Percentiles rank a stretch among this genome's conserved stretches.
Conservation (phyloP, 1,140 invertebrate species). For the Aphaenogaster floridana region DNA sequence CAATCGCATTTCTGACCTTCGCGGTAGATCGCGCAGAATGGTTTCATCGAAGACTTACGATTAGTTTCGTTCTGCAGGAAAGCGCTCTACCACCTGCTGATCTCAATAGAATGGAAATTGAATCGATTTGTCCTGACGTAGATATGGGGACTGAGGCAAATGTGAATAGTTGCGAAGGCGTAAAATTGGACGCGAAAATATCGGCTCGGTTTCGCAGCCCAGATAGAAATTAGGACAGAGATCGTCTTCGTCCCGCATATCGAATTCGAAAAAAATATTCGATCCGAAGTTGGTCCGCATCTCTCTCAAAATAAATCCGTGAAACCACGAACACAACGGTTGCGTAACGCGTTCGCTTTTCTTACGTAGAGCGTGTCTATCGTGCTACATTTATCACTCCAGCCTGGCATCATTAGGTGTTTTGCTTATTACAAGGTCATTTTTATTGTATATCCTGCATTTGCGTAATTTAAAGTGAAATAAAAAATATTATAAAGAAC, state of each 20-base stretch:
- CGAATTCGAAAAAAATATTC: conserved; percentile 37
- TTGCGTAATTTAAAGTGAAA: conserved; percentile 9
- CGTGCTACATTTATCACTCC: conserved; percentile 43
- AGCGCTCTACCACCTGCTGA: conserved; percentile 41
- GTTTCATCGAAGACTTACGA: conserved; percentile 55
- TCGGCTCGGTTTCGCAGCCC: neutral
- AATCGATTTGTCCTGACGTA: conserved; percentile 50
- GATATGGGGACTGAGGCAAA: conserved; percentile 1
- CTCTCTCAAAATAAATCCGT: conserved; percentile 41
- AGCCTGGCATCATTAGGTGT: conserved; percentile 11
- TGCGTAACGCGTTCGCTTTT: conserved; percentile 36
- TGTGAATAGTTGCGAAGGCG: conserved; percentile 27
- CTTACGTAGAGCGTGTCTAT: conserved; percentile 23
- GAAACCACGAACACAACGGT: conserved; percentile 24
- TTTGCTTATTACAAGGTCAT: neutral
- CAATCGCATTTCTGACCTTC: conserved; percentile 40
- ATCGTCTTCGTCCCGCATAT: neutral
- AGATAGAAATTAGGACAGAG: conserved; percentile 30
- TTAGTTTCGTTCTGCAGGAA: conserved; percentile 46
- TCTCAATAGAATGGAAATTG: conserved; percentile 67
- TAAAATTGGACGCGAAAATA: conserved; percentile 55
- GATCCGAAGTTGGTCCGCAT: neutral
- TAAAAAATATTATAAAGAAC: neutral
- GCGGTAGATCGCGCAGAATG: conserved; percentile 39
- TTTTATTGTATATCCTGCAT: neutral